Percentiles rank a stretch among this genome's conserved stretches.
These are phyloP conservation scores for Camelus dromedarius DNA, from an alignment of 2,113 vertebrate species.

Conservation along the genomic window DNA sequence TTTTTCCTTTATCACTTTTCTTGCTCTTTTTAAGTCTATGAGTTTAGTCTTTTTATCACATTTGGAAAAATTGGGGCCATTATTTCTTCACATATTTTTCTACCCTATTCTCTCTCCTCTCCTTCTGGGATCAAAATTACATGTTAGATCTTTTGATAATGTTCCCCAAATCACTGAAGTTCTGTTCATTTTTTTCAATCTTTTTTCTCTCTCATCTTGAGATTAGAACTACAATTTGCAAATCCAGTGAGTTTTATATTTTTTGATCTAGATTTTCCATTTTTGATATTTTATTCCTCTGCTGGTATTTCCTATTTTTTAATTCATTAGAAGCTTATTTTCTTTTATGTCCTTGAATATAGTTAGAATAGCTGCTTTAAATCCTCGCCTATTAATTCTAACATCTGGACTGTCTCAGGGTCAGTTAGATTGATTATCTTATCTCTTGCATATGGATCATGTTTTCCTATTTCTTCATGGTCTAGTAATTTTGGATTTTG, in stretches of 20 bases:
- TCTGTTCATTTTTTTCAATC: neutral
- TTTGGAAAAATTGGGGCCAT: neutral
- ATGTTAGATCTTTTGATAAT: neutral
- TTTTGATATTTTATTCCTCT: neutral
- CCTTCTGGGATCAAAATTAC: neutral
- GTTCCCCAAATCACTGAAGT: neutral
- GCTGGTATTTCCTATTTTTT: neutral
- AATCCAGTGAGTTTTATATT: conserved; percentile 26
- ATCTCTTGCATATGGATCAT: neutral
- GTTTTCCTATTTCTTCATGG: conserved; percentile 5
- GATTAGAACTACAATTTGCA: neutral
- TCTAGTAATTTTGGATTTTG: conserved; percentile 25
- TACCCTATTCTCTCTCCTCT: neutral
- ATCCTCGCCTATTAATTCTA: neutral
- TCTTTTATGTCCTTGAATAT: neutral
- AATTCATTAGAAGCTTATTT: neutral
- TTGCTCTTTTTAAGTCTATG: neutral
- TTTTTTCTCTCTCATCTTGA: neutral
- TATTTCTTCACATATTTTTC: conserved; percentile 12
- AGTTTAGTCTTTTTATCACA: neutral
- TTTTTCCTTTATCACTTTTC: neutral
- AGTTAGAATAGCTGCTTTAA: neutral
- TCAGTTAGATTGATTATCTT: neutral
- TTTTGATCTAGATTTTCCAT: neutral
- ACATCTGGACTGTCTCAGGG: neutral